phyloP scores from a whole-genome alignment of 2,113 vertebrate genomes.

The Gallinago jamesoni region DNA sequence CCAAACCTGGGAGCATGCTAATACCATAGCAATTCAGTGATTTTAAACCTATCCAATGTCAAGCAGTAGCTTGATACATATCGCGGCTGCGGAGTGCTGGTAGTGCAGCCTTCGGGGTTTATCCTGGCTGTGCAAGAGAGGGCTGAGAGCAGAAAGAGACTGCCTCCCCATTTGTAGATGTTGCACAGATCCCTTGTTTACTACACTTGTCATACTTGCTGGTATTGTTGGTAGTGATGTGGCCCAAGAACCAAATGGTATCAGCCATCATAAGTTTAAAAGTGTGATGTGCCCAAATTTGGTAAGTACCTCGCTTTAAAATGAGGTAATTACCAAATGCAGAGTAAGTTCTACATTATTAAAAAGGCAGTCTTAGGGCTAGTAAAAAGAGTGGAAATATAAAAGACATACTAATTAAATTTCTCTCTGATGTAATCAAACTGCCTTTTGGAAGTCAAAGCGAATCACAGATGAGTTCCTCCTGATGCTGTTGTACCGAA shows the following conservation, averaged over 20 bases:
- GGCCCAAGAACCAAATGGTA: not conserved
- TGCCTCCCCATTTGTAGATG: not conserved
- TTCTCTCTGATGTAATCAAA: not conserved
- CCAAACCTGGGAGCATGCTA: not conserved
- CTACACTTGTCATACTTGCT: not conserved
- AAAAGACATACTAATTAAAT: not conserved
- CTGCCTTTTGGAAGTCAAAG: not conserved
- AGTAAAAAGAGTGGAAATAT: not conserved
- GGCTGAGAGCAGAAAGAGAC: not conserved
- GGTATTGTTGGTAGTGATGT: not conserved
- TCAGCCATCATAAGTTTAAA: not conserved
- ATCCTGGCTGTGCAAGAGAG: too few species aligned
- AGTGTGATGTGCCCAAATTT: not conserved
- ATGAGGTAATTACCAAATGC: not conserved
- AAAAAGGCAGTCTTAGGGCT: not conserved
- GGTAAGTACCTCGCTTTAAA: not conserved
- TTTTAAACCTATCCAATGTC: not conserved
- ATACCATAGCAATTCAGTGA: not conserved
- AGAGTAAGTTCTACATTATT: not conserved
- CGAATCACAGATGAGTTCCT: not conserved
- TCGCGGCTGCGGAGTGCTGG: not conserved
- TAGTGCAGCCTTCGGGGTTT: not conserved
- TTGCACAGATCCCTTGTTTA: not conserved
- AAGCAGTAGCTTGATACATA: not conserved
- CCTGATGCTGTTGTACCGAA: not conserved